phyloP scores from a whole-genome alignment of 2,797 vertebrate genomes.

The Chloroceryle inda region DNA sequence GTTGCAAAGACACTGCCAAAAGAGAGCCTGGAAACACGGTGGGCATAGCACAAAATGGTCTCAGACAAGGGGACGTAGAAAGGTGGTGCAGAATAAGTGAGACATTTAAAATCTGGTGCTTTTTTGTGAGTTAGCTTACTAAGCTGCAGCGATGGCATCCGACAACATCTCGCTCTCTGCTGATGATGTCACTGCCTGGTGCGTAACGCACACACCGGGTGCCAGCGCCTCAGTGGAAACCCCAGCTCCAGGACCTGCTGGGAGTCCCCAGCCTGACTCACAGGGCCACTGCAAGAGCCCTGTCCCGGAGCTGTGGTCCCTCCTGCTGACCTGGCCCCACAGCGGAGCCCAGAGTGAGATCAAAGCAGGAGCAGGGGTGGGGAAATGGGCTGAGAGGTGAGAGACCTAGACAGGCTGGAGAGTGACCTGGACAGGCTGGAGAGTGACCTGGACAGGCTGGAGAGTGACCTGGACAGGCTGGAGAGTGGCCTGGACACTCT shows the following conservation, averaged over 20 bases:
- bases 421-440: no score
- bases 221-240: background rate
- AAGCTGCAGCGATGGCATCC: background rate
- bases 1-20: background rate
- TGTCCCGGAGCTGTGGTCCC: background rate
- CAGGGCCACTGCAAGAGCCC: background rate
- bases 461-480: no score
- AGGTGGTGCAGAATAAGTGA: background rate
- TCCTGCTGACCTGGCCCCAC: background rate
- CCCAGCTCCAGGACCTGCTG: background rate
- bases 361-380: background rate
- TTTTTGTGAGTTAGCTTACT: background rate
- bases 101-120: background rate
- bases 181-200: background rate
- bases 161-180: background rate
- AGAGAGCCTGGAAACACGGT: background rate
- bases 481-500: no score
- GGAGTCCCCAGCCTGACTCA: background rate
- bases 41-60: background rate
- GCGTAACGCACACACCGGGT: accelerated
- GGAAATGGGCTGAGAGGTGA: background rate
- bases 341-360: background rate
- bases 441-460: no score
- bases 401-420: no score
- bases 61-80: background rate